Conservation (phyloP, 2,888 invertebrate species). For the Ennomos quercinarius region DNA sequence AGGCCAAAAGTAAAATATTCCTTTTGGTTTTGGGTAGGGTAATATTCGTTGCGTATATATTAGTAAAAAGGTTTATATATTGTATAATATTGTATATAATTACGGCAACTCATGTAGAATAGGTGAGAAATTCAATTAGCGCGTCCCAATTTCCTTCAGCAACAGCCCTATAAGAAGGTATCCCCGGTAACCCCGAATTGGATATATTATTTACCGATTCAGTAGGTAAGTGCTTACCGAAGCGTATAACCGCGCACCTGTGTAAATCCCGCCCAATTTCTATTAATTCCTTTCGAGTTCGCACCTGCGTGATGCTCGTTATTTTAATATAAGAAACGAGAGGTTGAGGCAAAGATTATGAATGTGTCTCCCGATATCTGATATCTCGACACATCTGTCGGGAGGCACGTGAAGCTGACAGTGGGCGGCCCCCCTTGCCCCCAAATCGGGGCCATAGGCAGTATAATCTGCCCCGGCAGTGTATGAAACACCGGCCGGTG, state of each 20-base stretch:
- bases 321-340: conserved; percentile 80
- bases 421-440: conserved; percentile 62
- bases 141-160: conserved; percentile 36
- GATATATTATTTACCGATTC: conserved; percentile 43
- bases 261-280: conserved; percentile 55
- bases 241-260: conserved; percentile 42
- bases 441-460: conserved; percentile 70
- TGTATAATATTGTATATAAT: conserved; percentile 9
- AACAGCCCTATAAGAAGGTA: conserved; percentile 30
- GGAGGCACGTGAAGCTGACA: conserved; percentile 79
- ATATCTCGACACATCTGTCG: conserved; percentile 84
- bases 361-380: conserved; percentile 84
- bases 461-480: conserved; percentile 82
- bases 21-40: too few species aligned
- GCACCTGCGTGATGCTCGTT: conserved; percentile 72
- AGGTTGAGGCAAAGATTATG: conserved; percentile 81
- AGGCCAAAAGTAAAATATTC: conserved; percentile 28
- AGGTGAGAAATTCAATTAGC: conserved; percentile 39
- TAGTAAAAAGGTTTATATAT: too few species aligned
- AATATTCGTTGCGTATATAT: too few species aligned
- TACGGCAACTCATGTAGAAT: conserved; percentile 16
- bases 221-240: conserved; percentile 40
- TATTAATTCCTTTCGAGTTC: conserved; percentile 68
- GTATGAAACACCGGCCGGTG: conserved; percentile 84
- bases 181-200: conserved; percentile 30